Evolutionary conservation across 2,888 invertebrate genomes (phyloP), one percentile per base, ranked within the genome.

Genomic region (Eupithecia inturbata): DNA sequence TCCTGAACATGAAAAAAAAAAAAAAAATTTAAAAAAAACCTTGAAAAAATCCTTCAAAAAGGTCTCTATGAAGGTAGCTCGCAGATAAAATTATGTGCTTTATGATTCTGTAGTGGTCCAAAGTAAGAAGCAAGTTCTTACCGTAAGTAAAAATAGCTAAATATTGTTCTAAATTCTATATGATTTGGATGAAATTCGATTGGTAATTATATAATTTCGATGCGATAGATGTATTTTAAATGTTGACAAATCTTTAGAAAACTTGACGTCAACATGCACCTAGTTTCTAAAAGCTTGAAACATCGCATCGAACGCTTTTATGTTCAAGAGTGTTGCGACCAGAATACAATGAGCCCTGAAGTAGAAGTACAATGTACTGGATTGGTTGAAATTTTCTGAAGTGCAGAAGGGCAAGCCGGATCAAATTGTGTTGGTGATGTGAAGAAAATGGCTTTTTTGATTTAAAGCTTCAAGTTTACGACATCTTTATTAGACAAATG

Each of bases 241-340:
- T 72, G 36, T 62, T 31, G 71, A n/a, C 66, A 57, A 57, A 16
- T 22, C 68, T 63, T 89, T 86, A 87, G 85, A 82, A 87, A 87
- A 87, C 87, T 87, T 87, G 85, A 85, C 88, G 85, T 90, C 90
- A 91, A n/a, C n/a, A n/a, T n/a, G n/a, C n/a, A n/a, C n/a, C n/a
- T 88, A 91, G 90, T 92, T 90, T 88, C 92, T 91, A 90, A 91
- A 92, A 93, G 91, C 93, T 92, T 89, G 88, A 89, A 91, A 90
- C 89, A 92, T 92, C 89, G 91, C 89, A 92, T 92, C 89, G 91
- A 93, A 89, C 86, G 91, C 92, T 92, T 93, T 92, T 87, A 89
- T 87, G 88, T 87, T 88, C 80, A 86, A 89, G 88, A 84, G 78
- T 84, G 22, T 84, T 79, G 78, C 81, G 78, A 82, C 92, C 90